Percentiles rank a stretch among this genome's conserved stretches.
phyloP scores from a whole-genome alignment of 2,797 vertebrate genomes.

The Champsocephalus esox region DNA sequence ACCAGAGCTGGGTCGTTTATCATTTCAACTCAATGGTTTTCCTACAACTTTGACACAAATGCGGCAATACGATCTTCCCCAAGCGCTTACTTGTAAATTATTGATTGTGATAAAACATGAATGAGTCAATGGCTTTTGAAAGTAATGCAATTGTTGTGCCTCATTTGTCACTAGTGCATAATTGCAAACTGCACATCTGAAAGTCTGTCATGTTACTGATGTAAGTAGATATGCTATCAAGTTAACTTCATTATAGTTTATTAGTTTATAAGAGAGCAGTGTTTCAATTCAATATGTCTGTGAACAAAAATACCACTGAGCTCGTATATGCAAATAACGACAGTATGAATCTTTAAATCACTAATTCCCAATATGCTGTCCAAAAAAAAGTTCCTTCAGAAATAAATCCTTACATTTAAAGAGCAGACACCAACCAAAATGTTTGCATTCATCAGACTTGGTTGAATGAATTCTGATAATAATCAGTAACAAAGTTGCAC shows the following conservation, averaged over 20 bases:
- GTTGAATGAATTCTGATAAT: too few species aligned
- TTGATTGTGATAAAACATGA: constrained; percentile 84
- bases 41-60: constrained; percentile 91
- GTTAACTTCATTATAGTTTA: constrained; percentile 52
- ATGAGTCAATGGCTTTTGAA: constrained; percentile 82
- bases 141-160: constrained; percentile 76
- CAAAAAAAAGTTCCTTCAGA: background rate
- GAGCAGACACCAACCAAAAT: too few species aligned
- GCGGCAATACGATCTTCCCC: constrained; percentile 88
- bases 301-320: background rate
- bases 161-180: constrained; percentile 74
- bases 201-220: constrained; percentile 58
- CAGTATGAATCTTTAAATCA: too few species aligned
- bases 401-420: background rate
- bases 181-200: constrained; percentile 58
- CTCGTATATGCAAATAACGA: too few species aligned
- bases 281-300: constrained; percentile 10
- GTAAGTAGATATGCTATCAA: constrained; percentile 40
- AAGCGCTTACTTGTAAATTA: constrained; percentile 86
- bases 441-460: too few species aligned
- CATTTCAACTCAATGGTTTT: constrained; percentile 88
- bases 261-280: constrained; percentile 38
- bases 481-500: too few species aligned
- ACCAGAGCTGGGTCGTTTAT: constrained; percentile 75
- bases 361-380: too few species aligned